phyloP scores from a whole-genome alignment of 2,797 vertebrate genomes.

The Anas acuta region DNA sequence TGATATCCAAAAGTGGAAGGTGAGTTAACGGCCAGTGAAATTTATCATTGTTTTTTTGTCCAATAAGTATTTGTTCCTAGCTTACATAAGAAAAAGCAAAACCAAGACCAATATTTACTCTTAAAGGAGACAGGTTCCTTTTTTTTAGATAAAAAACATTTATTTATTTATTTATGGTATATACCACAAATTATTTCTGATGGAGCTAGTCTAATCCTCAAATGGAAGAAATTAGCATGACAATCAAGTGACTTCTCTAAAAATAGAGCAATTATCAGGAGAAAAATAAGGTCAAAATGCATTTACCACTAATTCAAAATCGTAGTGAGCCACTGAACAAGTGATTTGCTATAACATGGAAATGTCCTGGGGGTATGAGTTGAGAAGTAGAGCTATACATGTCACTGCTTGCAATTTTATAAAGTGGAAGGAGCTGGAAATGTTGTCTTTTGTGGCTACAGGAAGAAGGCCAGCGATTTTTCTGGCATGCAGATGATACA shows the following conservation, averaged over 20 bases:
- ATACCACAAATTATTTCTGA: neutral
- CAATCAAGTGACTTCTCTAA: conserved; percentile 47
- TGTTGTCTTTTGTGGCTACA: neutral
- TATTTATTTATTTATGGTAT: neutral
- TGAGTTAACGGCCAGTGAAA: conserved; percentile 7
- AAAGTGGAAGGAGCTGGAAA: conserved; percentile 43
- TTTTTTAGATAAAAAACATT: neutral
- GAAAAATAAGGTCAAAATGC: conserved; percentile 64
- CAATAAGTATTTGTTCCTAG: neutral
- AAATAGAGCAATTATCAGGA: conserved; percentile 52
- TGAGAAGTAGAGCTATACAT: conserved; percentile 39
- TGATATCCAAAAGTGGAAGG: neutral
- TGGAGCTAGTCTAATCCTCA: neutral
- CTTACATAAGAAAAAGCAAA: neutral
- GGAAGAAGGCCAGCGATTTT: conserved; percentile 2
- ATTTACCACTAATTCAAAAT: conserved; percentile 68
- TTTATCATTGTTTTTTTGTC: neutral
- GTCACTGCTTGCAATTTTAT: neutral
- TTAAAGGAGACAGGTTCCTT: conserved; percentile 2
- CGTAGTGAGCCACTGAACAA: conserved; percentile 51
- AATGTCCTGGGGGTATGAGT: conserved; percentile 43
- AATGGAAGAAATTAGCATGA: conserved; percentile 28
- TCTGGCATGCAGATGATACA: neutral
- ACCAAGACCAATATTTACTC: neutral
- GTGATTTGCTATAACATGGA: conserved; percentile 49